Evolutionary conservation across 2,113 vertebrate genomes (phyloP).

Genomic region (Clupea harengus): DNA sequence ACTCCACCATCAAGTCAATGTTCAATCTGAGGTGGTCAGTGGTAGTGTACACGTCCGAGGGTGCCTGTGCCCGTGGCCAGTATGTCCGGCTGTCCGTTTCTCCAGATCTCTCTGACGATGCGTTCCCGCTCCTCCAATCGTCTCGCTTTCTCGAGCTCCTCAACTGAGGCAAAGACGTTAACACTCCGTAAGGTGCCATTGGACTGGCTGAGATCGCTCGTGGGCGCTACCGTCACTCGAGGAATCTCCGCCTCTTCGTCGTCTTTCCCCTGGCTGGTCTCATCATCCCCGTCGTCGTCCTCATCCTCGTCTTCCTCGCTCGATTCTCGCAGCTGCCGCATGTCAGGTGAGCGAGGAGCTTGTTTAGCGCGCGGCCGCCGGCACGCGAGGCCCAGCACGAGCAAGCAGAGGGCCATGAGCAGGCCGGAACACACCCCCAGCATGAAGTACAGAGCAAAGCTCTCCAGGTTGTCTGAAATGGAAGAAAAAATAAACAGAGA

Average conservation of each 20-base stretch:
- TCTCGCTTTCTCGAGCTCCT: slow-evolving; percentile 91
- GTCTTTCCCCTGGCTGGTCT: slow-evolving; percentile 41
- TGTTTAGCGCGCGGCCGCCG: slow-evolving; percentile 58
- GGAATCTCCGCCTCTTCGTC: slow-evolving; percentile 62
- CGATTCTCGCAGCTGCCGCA: slow-evolving; percentile 69
- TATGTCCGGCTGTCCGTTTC: slow-evolving; percentile 93
- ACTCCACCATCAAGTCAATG: background rate
- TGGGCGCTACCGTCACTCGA: slow-evolving; percentile 34
- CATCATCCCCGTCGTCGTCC: slow-evolving; percentile 61
- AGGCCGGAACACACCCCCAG: slow-evolving; percentile 91
- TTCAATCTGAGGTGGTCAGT: slow-evolving; percentile 62
- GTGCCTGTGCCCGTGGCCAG: slow-evolving; percentile 81
- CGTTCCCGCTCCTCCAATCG: slow-evolving; percentile 91
- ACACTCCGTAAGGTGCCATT: slow-evolving; percentile 75
- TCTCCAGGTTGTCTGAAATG: slow-evolving; percentile 84
- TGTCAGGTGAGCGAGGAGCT: slow-evolving; percentile 48
- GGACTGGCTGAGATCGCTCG: slow-evolving; percentile 61
- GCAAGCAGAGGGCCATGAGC: slow-evolving; percentile 85
- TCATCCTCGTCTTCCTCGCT: slow-evolving; percentile 69
- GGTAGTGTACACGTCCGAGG: slow-evolving; percentile 83
- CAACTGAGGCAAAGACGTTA: slow-evolving; percentile 89
- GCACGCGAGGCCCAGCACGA: slow-evolving; percentile 86
- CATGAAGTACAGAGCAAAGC: slow-evolving; percentile 92
- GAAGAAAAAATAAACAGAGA: background rate
- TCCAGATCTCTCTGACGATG: slow-evolving; percentile 95